Percentiles rank a stretch among this genome's conserved stretches.
Evolutionary conservation across 2,888 invertebrate species (phyloP).

Genomic region (Drosophila affinis): DNA sequence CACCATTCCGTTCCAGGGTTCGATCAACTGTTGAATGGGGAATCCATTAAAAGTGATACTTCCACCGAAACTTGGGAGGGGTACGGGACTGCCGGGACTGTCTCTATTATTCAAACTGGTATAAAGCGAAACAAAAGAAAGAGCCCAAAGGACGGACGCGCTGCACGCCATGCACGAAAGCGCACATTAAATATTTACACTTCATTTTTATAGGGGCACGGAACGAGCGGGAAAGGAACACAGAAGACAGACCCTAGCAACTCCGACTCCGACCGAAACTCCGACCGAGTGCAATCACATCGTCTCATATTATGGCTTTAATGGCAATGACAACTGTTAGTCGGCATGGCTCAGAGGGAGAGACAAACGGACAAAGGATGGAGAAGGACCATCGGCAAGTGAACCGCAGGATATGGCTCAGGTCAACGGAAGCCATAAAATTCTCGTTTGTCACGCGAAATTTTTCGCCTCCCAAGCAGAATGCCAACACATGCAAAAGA

Average conservation of each 20-base stretch:
- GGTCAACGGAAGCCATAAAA: slow-evolving; percentile 84
- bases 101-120: slow-evolving; percentile 24
- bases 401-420: slow-evolving; percentile 81
- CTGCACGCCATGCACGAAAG: slow-evolving; percentile 78
- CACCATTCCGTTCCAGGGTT: too few relatives aligned
- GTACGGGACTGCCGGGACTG: slow-evolving; percentile 5
- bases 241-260: slow-evolving; percentile 11
- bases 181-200: slow-evolving; percentile 84
- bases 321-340: slow-evolving; percentile 79
- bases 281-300: slow-evolving; percentile 83
- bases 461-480: slow-evolving; percentile 65
- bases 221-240: slow-evolving; percentile 35
- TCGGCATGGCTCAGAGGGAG: slow-evolving; percentile 29
- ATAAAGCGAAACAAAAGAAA: slow-evolving; percentile 21
- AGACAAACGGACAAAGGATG: slow-evolving; percentile 20
- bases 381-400: slow-evolving; percentile 55
- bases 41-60: slow-evolving; percentile 30
- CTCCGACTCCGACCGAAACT: slow-evolving; percentile 28
- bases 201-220: slow-evolving; percentile 81
- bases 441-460: slow-evolving; percentile 84
- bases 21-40: slow-evolving; percentile 44
- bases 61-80: not conserved
- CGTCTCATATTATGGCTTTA: slow-evolving; percentile 75
- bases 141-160: slow-evolving; percentile 30
- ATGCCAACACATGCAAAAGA: slow-evolving; percentile 80